phyloP scores from a whole-genome alignment of 2,888 invertebrate genomes.

The Didymodactylos carnosus region DNA sequence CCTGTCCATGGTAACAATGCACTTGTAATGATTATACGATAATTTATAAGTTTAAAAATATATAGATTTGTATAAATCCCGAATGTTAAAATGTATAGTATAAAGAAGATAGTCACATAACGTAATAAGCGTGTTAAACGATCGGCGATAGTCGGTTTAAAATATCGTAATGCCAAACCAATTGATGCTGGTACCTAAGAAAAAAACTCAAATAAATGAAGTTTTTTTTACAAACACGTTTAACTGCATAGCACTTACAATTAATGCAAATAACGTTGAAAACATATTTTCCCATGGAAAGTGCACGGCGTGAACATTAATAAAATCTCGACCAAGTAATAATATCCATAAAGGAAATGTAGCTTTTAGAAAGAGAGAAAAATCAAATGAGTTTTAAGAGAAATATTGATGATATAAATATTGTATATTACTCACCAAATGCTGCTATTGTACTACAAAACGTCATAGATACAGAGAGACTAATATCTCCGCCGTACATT shows the following conservation, averaged over 20 bases:
- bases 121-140: not conserved
- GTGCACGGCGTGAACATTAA: conserved; percentile 26
- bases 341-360: conserved; percentile 79
- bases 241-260: conserved; percentile 53
- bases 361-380: conserved; percentile 36
- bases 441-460: conserved; percentile 66
- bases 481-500: conserved; percentile 69
- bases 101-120: conserved; percentile 37
- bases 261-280: not conserved
- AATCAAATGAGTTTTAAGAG: not conserved
- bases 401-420: conserved; percentile 20
- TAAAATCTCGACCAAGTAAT: conserved; percentile 56
- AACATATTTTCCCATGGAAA: not conserved
- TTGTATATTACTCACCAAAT: conserved; percentile 50
- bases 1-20: conserved; percentile 27
- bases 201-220: not conserved
- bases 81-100: conserved; percentile 62
- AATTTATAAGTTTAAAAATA: conserved; percentile 61
- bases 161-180: conserved; percentile 33
- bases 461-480: conserved; percentile 84
- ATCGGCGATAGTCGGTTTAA: not conserved
- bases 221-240: conserved; percentile 45
- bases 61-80: conserved; percentile 71
- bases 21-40: conserved; percentile 21
- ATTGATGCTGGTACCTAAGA: not conserved